Evolutionary conservation across 2,797 vertebrate species (phyloP).

Genomic region (Gorsachius magnificus): DNA sequence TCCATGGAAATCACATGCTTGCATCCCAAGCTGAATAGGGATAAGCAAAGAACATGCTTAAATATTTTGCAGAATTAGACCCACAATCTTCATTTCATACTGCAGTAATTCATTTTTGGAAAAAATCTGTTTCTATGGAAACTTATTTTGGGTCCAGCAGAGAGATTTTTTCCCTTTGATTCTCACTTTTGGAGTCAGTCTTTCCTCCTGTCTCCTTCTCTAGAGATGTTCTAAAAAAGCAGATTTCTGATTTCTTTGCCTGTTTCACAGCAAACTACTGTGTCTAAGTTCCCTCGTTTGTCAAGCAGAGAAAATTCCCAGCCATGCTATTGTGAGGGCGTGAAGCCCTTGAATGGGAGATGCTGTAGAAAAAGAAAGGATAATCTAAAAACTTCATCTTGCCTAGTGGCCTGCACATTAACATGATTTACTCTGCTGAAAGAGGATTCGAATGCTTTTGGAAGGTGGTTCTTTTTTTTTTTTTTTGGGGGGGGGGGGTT

Average conservation of each 20-base stretch:
- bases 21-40: conserved; percentile 10
- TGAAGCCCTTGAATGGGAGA: neutral
- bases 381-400: conserved; percentile 6
- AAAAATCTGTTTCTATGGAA: conserved; percentile 56
- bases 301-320: conserved; percentile 13
- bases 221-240: neutral
- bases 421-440: neutral
- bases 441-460: neutral
- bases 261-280: conserved; percentile 2
- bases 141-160: conserved; percentile 46
- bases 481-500: neutral
- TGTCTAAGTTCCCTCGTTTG: neutral
- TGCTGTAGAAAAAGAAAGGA: neutral
- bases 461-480: neutral
- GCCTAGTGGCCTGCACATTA: neutral
- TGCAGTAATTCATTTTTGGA: neutral
- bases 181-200: conserved; percentile 8
- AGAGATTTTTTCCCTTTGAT: conserved; percentile 34
- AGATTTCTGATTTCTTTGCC: conserved; percentile 6
- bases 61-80: conserved; percentile 51
- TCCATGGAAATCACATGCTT: conserved; percentile 31
- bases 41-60: conserved; percentile 44
- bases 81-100: conserved; percentile 28
- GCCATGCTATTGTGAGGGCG: neutral
- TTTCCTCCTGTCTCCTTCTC: conserved; percentile 27